Conservation (phyloP, 2,888 invertebrate species). For the Cerastis leucographa region DNA sequence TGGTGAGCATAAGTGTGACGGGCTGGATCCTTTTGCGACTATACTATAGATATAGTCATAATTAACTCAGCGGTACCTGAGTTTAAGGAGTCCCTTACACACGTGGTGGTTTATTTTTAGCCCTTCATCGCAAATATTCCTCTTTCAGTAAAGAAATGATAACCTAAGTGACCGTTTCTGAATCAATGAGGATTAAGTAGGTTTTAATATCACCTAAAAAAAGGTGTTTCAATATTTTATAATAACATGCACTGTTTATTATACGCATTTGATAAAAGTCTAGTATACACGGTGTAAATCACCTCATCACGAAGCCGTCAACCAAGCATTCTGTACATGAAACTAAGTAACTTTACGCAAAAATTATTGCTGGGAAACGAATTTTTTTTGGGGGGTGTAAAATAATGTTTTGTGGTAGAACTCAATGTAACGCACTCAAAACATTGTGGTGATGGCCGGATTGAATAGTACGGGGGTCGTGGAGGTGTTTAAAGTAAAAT, state of each 20-base stretch:
- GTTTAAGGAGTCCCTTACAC: slow-evolving; percentile 77
- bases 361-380: too few relatives aligned
- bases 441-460: too few relatives aligned
- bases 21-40: slow-evolving; percentile 87
- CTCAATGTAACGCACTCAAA: too few relatives aligned
- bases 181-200: background rate
- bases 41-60: slow-evolving; percentile 78
- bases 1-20: slow-evolving; percentile 88
- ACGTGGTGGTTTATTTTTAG: slow-evolving; percentile 72
- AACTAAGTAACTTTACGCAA: too few relatives aligned
- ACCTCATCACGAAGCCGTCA: too few relatives aligned
- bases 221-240: background rate
- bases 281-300: too few relatives aligned
- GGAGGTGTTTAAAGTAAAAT: too few relatives aligned
- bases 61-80: slow-evolving; percentile 88
- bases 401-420: too few relatives aligned
- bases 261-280: background rate
- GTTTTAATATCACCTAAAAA: too few relatives aligned
- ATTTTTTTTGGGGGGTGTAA: too few relatives aligned
- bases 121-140: background rate
- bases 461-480: too few relatives aligned
- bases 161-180: background rate
- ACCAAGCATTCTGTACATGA: too few relatives aligned
- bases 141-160: background rate
- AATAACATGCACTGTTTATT: background rate